Evolutionary conservation across 1,140 invertebrate species (phyloP).

Genomic region (Laodelphax striatellus): DNA sequence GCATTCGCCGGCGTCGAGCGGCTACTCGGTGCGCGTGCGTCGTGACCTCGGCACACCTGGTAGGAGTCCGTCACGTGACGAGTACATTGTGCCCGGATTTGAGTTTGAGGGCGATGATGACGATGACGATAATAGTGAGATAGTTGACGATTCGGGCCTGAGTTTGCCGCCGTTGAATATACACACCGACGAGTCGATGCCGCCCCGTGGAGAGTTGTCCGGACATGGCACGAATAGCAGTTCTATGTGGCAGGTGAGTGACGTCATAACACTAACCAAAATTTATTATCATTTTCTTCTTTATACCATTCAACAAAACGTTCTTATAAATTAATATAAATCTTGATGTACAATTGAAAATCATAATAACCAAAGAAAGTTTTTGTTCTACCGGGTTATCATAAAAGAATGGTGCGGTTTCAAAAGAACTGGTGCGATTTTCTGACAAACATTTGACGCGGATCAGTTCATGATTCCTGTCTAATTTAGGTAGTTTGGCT

Average conservation of each 20-base stretch:
- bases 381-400: no score
- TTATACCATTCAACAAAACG: no score
- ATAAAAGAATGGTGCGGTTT: no score
- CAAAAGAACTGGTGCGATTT: no score
- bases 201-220: conserved; percentile 65
- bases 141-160: not conserved
- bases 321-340: no score
- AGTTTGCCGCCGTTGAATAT: conserved; percentile 39
- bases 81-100: conserved; percentile 15
- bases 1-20: not conserved
- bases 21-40: not conserved
- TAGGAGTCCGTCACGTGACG: not conserved
- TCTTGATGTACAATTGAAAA: no score
- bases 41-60: not conserved
- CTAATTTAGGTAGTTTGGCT: no score
- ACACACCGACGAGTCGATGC: conserved; percentile 71
- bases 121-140: conserved; percentile 10
- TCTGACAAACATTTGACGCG: no score
- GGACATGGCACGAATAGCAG: conserved; percentile 41
- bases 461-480: no score
- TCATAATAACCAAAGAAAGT: no score
- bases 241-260: not conserved
- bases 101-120: conserved; percentile 12
- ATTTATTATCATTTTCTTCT: no score
- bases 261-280: no score